Evolutionary conservation across 2,888 invertebrate species (phyloP), one percentile per base, ranked within the genome.

Genomic region (Oscheius sp.): DNA sequence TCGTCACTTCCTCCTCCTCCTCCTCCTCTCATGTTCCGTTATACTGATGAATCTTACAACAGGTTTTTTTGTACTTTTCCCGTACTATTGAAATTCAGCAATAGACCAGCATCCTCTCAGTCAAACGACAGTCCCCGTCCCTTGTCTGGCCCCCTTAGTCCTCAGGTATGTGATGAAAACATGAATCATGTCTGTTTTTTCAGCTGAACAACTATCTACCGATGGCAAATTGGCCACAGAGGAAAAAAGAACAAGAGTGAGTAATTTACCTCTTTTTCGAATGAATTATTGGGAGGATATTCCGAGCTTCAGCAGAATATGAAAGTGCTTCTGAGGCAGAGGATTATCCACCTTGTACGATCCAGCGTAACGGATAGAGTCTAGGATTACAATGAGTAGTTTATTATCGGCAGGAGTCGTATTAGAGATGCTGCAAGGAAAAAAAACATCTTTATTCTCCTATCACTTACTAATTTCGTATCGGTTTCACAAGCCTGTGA

Each of bases 131-230:
- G 72, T 47, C 68, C 73, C 26, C 70, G 66, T 8, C 64, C 71
- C 1, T 66, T 70, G n/a, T 72, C 74, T 17, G 74, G 72, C 28
- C 74, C 73, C n/a, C 70, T 75, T 2, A 75, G 74, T 59, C 75
- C 77, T n/a, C 76, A 76, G 59, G 65, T 65, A 56, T n/a, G 59
- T 26, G 51, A 17, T 12, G n/a, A n/a, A n/a, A 14, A 38, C 12
- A 38, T 14, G 12, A 14, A 38, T 14, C 38, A 12, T 14, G 12
- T 38, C 12, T 12, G 14, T 14, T 41, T 26, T 59, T 41, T 26
- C 41, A 59, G 50, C 41, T 59, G 59, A 59, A 59, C 59, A 41
- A 41, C 44, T 41, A 22, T 44, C 59, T 17, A 4, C 32, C n/a
- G 20, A 54, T 54, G 33, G 20, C 54, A 14, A 54, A 33, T 26